phyloP scores from a whole-genome alignment of 2,113 vertebrate species.

The Meleagris gallopavo region DNA sequence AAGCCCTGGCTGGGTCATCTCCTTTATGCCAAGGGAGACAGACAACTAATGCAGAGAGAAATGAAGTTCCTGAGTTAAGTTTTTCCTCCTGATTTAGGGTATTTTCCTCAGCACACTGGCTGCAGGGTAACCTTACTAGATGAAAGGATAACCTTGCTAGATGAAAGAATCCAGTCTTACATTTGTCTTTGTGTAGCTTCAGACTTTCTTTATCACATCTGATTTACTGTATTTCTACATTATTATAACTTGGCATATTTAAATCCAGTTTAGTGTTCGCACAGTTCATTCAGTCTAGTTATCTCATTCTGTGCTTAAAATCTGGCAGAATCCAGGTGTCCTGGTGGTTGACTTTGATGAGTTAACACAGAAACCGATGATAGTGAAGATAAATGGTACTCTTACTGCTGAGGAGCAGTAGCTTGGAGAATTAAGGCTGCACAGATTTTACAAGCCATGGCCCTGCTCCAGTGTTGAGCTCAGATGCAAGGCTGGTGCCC shows the following conservation, averaged over 20 bases:
- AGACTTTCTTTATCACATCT: neutral
- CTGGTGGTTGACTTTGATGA: neutral
- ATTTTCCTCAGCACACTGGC: neutral
- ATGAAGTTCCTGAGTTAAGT: neutral
- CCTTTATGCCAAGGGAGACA: neutral
- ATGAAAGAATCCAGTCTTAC: neutral
- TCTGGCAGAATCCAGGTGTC: neutral
- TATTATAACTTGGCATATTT: neutral
- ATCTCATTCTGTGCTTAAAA: neutral
- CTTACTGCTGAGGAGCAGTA: neutral
- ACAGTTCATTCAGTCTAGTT: neutral
- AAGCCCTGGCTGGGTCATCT: neutral
- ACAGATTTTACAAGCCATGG: neutral
- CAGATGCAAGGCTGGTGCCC: neutral
- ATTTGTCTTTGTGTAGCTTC: neutral
- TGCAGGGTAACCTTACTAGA: neutral
- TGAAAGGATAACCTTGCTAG: neutral
- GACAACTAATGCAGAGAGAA: neutral
- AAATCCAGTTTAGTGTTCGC: neutral
- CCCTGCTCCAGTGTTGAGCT: neutral
- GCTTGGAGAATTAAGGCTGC: conserved; percentile 9
- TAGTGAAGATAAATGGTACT: neutral
- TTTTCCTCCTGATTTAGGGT: neutral
- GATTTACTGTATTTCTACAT: neutral
- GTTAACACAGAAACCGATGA: conserved; percentile 18